Conservation (phyloP, 1,140 invertebrate species). For the Leptinotarsa texana region DNA sequence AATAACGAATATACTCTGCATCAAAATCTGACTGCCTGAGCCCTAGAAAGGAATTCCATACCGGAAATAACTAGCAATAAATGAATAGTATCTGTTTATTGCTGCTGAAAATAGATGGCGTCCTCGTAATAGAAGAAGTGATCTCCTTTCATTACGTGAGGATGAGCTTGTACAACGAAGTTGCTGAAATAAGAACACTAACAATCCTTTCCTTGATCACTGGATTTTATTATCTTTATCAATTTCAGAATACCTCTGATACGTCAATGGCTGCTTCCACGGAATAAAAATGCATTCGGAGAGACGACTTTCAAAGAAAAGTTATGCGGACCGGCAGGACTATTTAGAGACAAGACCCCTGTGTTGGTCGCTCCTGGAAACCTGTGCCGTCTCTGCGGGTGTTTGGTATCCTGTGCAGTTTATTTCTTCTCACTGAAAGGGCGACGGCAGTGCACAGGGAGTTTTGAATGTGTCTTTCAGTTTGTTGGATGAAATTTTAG, state of each 20-base stretch:
- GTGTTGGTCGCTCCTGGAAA: conserved; percentile 57
- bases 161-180: no score
- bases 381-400: conserved; percentile 50
- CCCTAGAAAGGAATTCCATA: no score
- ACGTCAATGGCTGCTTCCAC: conserved; percentile 47
- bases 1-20: no score
- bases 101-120: no score
- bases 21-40: no score
- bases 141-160: no score
- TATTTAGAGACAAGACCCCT: conserved; percentile 54
- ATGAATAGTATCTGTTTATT: no score
- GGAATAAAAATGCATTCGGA: conserved; percentile 49
- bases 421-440: conserved; percentile 59
- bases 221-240: neutral
- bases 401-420: conserved; percentile 55
- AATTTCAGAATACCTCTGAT: conserved; percentile 48
- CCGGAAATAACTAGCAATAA: no score
- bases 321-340: conserved; percentile 58
- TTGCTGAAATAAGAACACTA: no score
- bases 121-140: no score
- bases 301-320: conserved; percentile 36
- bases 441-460: conserved; percentile 50
- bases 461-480: conserved; percentile 52
- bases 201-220: no score
- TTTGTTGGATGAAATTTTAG: conserved; percentile 51